Base-by-base conservation (phyloP, 2,888 invertebrate genomes). In the Apamea crenata region DNA sequence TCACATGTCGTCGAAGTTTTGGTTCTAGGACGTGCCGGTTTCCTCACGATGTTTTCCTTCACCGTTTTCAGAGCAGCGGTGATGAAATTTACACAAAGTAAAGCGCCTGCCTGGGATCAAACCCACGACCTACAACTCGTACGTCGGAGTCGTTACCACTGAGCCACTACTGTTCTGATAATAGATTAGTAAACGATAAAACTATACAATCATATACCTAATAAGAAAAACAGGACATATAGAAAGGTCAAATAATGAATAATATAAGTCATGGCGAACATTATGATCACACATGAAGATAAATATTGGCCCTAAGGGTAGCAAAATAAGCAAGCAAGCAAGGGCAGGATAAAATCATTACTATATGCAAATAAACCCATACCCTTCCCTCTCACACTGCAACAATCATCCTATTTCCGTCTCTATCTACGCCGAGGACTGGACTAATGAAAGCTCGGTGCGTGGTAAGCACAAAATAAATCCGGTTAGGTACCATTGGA, bases 391-490 rank as follows among this genome's bases (percentile, higher is more conserved):
- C 40, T 81, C 44, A 63, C 61, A 61, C 68, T 1, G 25, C 61
- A 7, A 21, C 36, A 32, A 67, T 40, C 12, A 21, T 68, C n/a
- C 25, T 83, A 82, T 81, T 63, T 67, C 47, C 72, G 18, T 90
- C 86, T 77, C 69, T 59, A 65, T 88, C 83, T 73, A 69, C 47
- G 25, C 61, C 40, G 56, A 53, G 50, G 66, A 77, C 56, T 40
- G 40, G 25, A 69, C 66, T 90, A 89, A 88, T 90, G 89, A 86
- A 90, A 89, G 87, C 86, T 90, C 90, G 88, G 87, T 86, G 91
- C 93, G 83, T 87, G 85, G 91, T 91, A 89, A 91, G 93, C 93
- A 91, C 89, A 92, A 94, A 93, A 91, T 93, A 93, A 93, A 93
- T 93, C 92, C 89, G 81, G 91, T 93, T 93, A 92, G 92, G 88